Conservation (phyloP, 53 echinoderm and acorn worm species). For the Astropecten irregularis region DNA sequence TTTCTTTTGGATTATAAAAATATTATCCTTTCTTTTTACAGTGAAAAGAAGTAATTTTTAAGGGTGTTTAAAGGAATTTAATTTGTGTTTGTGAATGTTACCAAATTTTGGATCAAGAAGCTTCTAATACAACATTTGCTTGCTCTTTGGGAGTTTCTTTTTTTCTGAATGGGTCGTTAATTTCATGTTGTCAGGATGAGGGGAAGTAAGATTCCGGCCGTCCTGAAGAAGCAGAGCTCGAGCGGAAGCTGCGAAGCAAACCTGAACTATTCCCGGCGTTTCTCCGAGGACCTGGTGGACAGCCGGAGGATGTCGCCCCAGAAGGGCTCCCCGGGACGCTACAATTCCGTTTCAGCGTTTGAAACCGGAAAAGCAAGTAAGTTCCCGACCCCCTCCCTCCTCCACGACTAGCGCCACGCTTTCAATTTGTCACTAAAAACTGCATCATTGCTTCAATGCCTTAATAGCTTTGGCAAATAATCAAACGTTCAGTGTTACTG, state of each 20-base stretch:
- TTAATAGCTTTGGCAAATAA: too few species aligned
- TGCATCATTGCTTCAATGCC: not conserved
- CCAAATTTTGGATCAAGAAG: too few species aligned
- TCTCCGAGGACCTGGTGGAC: constrained; percentile 44
- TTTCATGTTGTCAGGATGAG: constrained; percentile 14
- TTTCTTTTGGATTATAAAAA: too few species aligned
- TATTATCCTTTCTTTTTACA: too few species aligned
- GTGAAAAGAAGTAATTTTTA: too few species aligned
- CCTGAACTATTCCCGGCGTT: constrained; percentile 51
- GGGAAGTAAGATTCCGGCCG: constrained; percentile 47
- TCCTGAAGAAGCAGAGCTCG: constrained; percentile 13
- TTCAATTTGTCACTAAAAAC: not conserved
- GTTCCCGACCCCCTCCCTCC: not conserved
- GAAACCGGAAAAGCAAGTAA: constrained; percentile 54
- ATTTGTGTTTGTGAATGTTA: too few species aligned
- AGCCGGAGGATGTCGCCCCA: constrained; percentile 59
- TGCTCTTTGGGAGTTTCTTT: too few species aligned
- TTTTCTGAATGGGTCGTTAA: too few species aligned
- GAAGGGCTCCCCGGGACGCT: constrained; percentile 56
- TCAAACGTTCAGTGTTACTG: too few species aligned
- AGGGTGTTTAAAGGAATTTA: too few species aligned
- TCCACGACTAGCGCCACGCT: not conserved
- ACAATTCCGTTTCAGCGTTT: constrained; percentile 29
- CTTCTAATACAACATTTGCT: too few species aligned
- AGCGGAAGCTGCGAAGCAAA: constrained; percentile 69